A percentile compares a stretch with the other conserved stretches of the same genome.
These are phyloP conservation scores for Chamaetylas fuelleborni DNA, from an alignment of 2,113 vertebrate species.

Conservation along the genomic window DNA sequence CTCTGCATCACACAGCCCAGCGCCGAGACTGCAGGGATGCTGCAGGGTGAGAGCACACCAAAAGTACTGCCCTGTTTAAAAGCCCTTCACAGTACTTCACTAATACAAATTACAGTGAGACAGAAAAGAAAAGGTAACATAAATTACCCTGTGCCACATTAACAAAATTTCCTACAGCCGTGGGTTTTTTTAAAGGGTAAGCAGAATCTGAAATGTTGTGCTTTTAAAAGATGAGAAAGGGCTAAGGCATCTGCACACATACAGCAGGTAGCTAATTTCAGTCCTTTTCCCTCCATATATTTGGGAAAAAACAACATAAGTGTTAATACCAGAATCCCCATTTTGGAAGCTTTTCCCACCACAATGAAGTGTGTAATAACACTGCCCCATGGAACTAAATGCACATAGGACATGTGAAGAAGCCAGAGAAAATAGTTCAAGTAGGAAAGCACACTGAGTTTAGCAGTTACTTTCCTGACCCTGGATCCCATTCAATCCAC, in stretches of 20 bases:
- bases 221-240: background rate
- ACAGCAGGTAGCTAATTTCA: background rate
- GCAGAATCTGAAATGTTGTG: background rate
- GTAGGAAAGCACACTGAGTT: background rate
- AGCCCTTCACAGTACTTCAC: background rate
- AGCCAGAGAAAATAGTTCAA: background rate
- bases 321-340: background rate
- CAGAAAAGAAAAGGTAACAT: background rate
- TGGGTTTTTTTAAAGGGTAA: background rate
- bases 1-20: conserved; percentile 36
- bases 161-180: background rate
- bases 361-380: background rate
- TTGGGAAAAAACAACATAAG: background rate
- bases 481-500: background rate
- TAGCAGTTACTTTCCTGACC: background rate
- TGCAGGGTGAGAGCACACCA: conserved; percentile 5
- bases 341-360: background rate
- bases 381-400: background rate
- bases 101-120: background rate
- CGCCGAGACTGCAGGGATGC: conserved; percentile 10
- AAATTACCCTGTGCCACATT: background rate
- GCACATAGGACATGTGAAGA: background rate
- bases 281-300: background rate
- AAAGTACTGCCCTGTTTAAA: background rate
- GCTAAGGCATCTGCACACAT: background rate